Base-by-base conservation (phyloP, 92 coral and sea anemone genomes). In the Nematostella vectensis region DNA sequence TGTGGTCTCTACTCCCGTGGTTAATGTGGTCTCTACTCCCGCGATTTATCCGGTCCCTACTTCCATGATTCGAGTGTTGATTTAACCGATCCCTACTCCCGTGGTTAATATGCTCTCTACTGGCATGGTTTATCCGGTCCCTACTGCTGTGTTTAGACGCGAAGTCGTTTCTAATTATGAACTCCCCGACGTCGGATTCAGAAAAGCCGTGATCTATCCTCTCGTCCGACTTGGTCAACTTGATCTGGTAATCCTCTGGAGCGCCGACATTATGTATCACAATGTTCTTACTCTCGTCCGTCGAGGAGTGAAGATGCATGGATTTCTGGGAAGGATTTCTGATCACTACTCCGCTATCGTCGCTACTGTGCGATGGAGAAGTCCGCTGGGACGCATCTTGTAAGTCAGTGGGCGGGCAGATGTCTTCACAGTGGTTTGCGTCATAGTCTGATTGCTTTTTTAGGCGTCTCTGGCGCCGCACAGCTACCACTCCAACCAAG, bases 331-430 rank as follows among this genome's bases (percentile, higher is more conserved):
- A 84, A 15, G 93, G 88, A 67, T 93, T 93, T 16, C 85, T 83
- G 45, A 93, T 71, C 12, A 82, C 99, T 0, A 93, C 99, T 19
- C 99, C 99, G 43, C 99, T 93, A 56, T 93, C 99, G 26, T 80
- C 88, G 27, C 95, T 80, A 62, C 99, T 93, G 59, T 87, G 96
- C 2, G 93, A 88, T 28, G 99, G 95, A 6, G 91, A 83, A 2
- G 96, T 83, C 25, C 74, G 80, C 61, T 73, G 99, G 6, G 80
- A 93, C 8, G 77, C 74, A 50, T 76, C 86, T 42, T 70, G 95
- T 3, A 88, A 58, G 44, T 75, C 93, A 18, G 57, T 60, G 24
- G 87, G 82, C 15, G 70, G 78, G 36, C 66, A 70, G 12, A 83
- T 70, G 55, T 77, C 94, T 30, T 71, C 68, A 11, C 68, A 71